Percentiles rank a stretch among this genome's conserved stretches.
Conservation (phyloP, 1,140 invertebrate genomes). For the Meloidogyne hapla region DNA sequence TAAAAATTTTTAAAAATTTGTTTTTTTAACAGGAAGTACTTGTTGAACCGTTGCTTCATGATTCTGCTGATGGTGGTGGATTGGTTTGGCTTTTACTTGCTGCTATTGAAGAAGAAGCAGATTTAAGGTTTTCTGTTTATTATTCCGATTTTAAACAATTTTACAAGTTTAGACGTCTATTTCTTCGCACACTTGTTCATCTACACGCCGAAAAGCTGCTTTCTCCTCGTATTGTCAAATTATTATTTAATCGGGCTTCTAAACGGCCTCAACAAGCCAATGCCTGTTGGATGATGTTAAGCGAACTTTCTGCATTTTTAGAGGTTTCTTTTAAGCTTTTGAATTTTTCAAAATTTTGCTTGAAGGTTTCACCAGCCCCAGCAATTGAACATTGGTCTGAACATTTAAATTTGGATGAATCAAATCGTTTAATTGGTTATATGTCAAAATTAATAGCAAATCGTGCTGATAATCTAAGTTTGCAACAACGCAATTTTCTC, state of each 20-base stretch:
- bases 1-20: not conserved
- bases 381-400: slow-evolving; percentile 15
- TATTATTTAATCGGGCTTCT: slow-evolving; percentile 24
- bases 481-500: slow-evolving; percentile 23
- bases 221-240: slow-evolving; percentile 25
- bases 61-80: not conserved
- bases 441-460: slow-evolving; percentile 18
- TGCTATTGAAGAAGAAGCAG: slow-evolving; percentile 34
- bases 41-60: slow-evolving; percentile 27
- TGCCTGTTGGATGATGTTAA: slow-evolving; percentile 48
- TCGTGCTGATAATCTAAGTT: slow-evolving; percentile 6
- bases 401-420: not conserved
- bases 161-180: slow-evolving; percentile 37
- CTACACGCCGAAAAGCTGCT: slow-evolving; percentile 21
- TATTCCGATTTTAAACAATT: slow-evolving; percentile 13
- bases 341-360: not conserved
- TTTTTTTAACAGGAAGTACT: slow-evolving; percentile 30
- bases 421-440: slow-evolving; percentile 21
- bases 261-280: slow-evolving; percentile 16
- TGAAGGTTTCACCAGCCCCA: not conserved
- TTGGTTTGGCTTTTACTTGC: slow-evolving; percentile 28
- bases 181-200: slow-evolving; percentile 26
- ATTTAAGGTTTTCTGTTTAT: slow-evolving; percentile 15
- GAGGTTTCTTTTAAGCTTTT: slow-evolving; percentile 31
- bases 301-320: slow-evolving; percentile 35